A percentile compares a stretch with the other conserved stretches of the same genome.
These are phyloP conservation scores for Epizoanthus fatuus DNA, from an alignment of 92 coral and sea anemone species.

Conservation along the genomic window DNA sequence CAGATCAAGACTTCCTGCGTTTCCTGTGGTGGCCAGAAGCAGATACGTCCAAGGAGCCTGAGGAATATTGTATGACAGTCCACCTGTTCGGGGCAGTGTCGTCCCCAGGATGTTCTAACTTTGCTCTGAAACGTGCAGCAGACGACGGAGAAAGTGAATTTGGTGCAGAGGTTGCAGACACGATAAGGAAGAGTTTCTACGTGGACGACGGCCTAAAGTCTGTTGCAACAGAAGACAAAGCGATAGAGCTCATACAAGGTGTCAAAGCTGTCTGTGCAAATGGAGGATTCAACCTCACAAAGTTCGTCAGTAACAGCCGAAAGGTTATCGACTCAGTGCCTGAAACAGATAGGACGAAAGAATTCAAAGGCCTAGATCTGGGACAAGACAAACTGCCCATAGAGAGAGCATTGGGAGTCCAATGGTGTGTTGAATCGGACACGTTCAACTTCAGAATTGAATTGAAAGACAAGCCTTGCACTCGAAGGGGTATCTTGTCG, in stretches of 20 bases:
- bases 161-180: no score
- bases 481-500: slow-evolving; percentile 52
- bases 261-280: slow-evolving; percentile 48
- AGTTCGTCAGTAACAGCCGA: no score
- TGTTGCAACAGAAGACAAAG: no score
- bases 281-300: slow-evolving; percentile 34
- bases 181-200: no score
- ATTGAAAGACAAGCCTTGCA: slow-evolving; percentile 52
- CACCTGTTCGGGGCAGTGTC: slow-evolving; percentile 61
- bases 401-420: neutral
- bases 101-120: slow-evolving; percentile 70
- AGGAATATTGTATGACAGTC: slow-evolving; percentile 27
- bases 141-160: no score
- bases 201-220: no score
- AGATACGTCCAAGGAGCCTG: slow-evolving; percentile 36
- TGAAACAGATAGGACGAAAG: no score
- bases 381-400: no score
- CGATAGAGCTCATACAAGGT: slow-evolving; percentile 12
- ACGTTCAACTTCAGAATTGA: slow-evolving; percentile 49
- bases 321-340: no score
- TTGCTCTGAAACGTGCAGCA: slow-evolving; percentile 46
- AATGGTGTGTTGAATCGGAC: slow-evolving; percentile 63
- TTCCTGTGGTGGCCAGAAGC: slow-evolving; percentile 80
- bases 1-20: slow-evolving; percentile 57
- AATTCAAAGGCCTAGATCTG: no score